Conservation (phyloP, 2,888 invertebrate genomes). For the Eilema depressum region DNA sequence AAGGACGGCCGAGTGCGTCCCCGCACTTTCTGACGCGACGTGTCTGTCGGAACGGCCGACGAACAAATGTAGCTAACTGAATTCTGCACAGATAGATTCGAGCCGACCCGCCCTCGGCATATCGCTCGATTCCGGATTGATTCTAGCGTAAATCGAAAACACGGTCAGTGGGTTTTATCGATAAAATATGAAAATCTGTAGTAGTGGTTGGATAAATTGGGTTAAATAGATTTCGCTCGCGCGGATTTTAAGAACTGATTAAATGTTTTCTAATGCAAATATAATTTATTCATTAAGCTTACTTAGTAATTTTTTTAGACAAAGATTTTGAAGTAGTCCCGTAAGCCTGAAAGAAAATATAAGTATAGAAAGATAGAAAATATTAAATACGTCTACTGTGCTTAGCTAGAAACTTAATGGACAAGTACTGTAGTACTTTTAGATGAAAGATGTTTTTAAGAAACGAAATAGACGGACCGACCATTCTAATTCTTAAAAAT, state of each 20-base stretch:
- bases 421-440: too few species aligned
- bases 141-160: conserved; percentile 43
- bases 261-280: conserved; percentile 13
- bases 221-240: conserved; percentile 41
- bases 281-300: conserved; percentile 8
- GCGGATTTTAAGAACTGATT: conserved; percentile 12
- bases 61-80: conserved; percentile 50
- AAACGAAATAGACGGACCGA: too few species aligned
- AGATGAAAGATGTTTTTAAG: too few species aligned
- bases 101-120: conserved; percentile 53
- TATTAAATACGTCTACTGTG: not conserved
- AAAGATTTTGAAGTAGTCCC: not conserved
- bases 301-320: not conserved
- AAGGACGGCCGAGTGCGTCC: conserved; percentile 38
- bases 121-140: conserved; percentile 54
- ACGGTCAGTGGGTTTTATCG: conserved; percentile 49
- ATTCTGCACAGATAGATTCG: conserved; percentile 51
- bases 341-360: not conserved
- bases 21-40: conserved; percentile 51
- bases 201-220: conserved; percentile 42
- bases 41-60: conserved; percentile 48
- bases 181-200: conserved; percentile 52
- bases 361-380: not conserved
- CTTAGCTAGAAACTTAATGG: not conserved
- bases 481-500: too few species aligned